These are phyloP conservation scores for Cancer borealis DNA, from an alignment of 2,888 invertebrate genomes.

Conservation along the genomic window DNA sequence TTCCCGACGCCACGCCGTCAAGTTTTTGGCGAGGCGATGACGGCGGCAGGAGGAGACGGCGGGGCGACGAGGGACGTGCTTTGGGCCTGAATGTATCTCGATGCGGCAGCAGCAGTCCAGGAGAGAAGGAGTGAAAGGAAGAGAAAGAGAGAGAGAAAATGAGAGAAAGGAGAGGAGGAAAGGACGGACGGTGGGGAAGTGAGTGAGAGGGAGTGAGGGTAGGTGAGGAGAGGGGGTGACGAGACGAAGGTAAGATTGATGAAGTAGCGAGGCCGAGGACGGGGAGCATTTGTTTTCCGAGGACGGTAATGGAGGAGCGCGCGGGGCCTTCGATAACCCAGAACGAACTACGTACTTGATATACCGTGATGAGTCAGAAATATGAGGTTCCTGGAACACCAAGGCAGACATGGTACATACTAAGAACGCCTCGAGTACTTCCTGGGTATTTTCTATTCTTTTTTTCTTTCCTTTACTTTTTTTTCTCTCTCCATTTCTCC, in stretches of 20 bases:
- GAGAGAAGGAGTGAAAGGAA: neutral
- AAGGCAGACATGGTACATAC: neutral
- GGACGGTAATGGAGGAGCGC: slow-evolving; percentile 35
- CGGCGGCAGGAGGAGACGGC: neutral
- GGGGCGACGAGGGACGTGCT: slow-evolving; percentile 7
- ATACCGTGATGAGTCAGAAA: neutral
- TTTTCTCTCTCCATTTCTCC: neutral
- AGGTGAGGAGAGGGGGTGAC: slow-evolving; percentile 2
- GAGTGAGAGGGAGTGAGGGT: no score
- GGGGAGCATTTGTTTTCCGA: slow-evolving; percentile 44
- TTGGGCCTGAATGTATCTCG: slow-evolving; percentile 20
- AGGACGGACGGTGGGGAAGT: neutral
- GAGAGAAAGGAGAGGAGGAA: neutral
- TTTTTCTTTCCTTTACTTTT: neutral
- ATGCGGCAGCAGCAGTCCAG: neutral
- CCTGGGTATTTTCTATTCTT: neutral
- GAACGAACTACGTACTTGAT: neutral
- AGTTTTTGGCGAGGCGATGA: neutral
- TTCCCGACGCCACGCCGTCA: neutral
- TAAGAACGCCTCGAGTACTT: neutral
- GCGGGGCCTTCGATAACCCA: neutral
- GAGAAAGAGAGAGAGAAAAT: neutral
- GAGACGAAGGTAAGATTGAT: slow-evolving; percentile 53
- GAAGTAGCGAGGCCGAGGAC: slow-evolving; percentile 44
- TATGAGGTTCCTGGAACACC: neutral